Conservation (phyloP, 2,113 vertebrate genomes). For the Salminus brasiliensis region DNA sequence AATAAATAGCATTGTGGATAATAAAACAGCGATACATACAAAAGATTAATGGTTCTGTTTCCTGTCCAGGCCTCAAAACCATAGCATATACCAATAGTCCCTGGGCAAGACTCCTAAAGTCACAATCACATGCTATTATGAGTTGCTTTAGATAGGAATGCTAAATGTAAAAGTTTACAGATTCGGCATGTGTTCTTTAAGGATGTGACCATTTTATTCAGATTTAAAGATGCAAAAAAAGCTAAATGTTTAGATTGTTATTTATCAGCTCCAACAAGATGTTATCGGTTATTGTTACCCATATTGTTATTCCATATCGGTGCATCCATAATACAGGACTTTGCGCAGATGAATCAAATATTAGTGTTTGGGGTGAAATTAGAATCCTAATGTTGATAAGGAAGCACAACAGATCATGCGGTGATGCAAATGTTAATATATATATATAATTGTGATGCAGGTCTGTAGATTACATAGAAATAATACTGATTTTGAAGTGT, state of each 20-base stretch:
- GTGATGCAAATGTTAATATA: slow-evolving; percentile 38
- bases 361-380: background rate
- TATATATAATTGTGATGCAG: slow-evolving; percentile 29
- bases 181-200: too few species aligned
- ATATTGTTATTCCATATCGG: background rate
- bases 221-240: too few species aligned
- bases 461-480: slow-evolving; percentile 47
- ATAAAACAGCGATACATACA: too few species aligned
- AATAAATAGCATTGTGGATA: too few species aligned
- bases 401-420: slow-evolving; percentile 47
- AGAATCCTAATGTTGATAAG: background rate
- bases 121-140: too few species aligned
- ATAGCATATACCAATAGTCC: background rate
- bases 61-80: background rate
- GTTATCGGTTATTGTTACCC: background rate
- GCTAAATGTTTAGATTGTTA: too few species aligned
- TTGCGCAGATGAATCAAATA: background rate
- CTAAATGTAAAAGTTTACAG: too few species aligned
- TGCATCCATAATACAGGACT: background rate
- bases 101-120: too few species aligned
- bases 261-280: background rate
- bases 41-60: background rate
- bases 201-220: too few species aligned
- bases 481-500: slow-evolving; percentile 24
- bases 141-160: too few species aligned